These are phyloP conservation scores for Drosophila insularis DNA, from an alignment of 1,140 invertebrate genomes.

Conservation along the genomic window DNA sequence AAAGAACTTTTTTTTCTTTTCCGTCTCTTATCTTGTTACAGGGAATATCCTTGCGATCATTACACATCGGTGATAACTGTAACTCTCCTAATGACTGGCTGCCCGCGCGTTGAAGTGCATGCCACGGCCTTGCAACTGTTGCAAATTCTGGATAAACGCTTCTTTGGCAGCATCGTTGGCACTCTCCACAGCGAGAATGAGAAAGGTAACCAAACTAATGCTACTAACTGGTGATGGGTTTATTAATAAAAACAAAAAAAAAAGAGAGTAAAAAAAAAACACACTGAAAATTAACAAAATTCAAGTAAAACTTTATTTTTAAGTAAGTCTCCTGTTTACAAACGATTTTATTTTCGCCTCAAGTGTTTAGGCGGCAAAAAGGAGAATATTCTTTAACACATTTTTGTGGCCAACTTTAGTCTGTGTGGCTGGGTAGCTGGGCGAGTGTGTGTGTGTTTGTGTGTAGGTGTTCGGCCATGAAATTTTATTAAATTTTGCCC, in stretches of 20 bases:
- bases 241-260: neutral
- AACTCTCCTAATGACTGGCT: conserved; percentile 97
- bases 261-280: neutral
- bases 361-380: neutral
- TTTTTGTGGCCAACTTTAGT: neutral
- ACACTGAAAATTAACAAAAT: too few species aligned
- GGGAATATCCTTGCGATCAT: conserved; percentile 99
- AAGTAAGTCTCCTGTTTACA: neutral
- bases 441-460: neutral
- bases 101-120: conserved; percentile 94
- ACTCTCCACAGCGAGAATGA: conserved; percentile 87
- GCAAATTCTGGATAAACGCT: conserved; percentile 96
- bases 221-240: conserved; percentile 3
- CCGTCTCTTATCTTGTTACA: conserved; percentile 75
- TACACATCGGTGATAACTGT: conserved; percentile 99
- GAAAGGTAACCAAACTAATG: conserved; percentile 84
- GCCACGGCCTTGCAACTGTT: conserved; percentile 96
- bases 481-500: neutral
- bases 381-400: neutral
- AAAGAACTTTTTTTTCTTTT: neutral
- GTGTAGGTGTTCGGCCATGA: neutral
- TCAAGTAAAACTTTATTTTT: neutral
- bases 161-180: conserved; percentile 91
- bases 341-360: neutral
- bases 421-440: too few species aligned